Base-by-base conservation (phyloP, 2,113 vertebrate genomes). In the Pongo pygmaeus region DNA sequence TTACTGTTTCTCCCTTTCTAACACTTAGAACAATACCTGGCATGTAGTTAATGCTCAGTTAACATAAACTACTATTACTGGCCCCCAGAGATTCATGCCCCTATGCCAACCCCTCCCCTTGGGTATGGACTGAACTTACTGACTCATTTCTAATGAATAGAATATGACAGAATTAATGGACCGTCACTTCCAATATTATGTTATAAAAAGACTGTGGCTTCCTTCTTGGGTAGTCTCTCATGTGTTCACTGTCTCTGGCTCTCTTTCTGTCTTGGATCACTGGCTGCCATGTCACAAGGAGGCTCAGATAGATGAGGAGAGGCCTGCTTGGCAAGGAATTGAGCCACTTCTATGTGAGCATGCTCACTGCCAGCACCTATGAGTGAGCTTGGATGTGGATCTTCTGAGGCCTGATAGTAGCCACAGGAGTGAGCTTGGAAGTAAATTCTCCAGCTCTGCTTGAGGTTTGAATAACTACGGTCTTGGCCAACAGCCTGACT, bases 151-250 rank as follows among this genome's bases (percentile, higher is more conserved):
- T 87, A 84, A 78, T 30, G 38, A 48, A 92, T 0, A 69, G 59
- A 81, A 50, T 74, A 84, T 90, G 18, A 46, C 30, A 96, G 90
- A 96, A 74, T 35, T 79, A 38, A 87, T 72, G 64, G 13, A 20
- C 11, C 85, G 8, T 75, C 79, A 78, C 11, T 84, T 70, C 5
- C 20, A 94, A 69, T 10, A 57, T 52, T 57, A 57, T 40, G 38
- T n/a, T 94, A 57, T 90, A 35, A 94, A 89, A 96, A 91, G 46
- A 67, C 17, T 48, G 1, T 43, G 80, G 43, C 70, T 94, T 89
- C 52, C 74, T 16, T 96, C 79, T 70, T 30, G 84, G 75, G 70
- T 8, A 38, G 4, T 77, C 10, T 85, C 17, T 35, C 52, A 48
- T 16, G 27, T 40, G 30, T 30, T 75, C 46, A 50, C 43, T 6